phyloP scores from a whole-genome alignment of 2,888 invertebrate species.

The Hypselothyrea guttata region DNA sequence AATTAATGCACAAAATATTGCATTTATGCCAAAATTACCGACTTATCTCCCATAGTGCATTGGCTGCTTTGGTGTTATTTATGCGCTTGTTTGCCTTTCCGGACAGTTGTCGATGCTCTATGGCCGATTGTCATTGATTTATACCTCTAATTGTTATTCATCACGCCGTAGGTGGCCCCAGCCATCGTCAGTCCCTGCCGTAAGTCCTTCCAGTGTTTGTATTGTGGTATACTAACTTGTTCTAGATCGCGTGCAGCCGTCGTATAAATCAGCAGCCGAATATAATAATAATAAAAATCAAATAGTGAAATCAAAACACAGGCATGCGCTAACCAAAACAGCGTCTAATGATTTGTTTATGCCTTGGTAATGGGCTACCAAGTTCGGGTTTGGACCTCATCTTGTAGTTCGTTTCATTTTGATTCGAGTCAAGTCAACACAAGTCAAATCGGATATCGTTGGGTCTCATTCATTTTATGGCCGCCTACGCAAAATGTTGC shows the following conservation, averaged over 20 bases:
- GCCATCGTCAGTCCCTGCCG: constrained; percentile 5
- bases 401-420: constrained; percentile 37
- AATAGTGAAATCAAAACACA: constrained; percentile 7
- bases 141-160: constrained; percentile 71
- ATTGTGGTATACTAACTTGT: constrained; percentile 27
- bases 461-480: constrained; percentile 46
- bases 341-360: constrained; percentile 67
- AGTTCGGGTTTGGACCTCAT: constrained; percentile 16
- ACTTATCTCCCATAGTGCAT: too few species aligned
- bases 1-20: too few species aligned
- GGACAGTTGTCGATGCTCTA: constrained; percentile 36
- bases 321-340: constrained; percentile 23
- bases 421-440: neutral
- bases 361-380: constrained; percentile 57
- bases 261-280: constrained; percentile 54
- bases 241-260: constrained; percentile 66
- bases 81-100: constrained; percentile 62
- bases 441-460: constrained; percentile 27
- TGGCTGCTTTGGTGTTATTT: constrained; percentile 45
- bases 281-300: constrained; percentile 7
- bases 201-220: constrained; percentile 21
- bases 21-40: too few species aligned
- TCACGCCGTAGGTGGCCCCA: constrained; percentile 65
- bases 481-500: constrained; percentile 60
- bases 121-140: constrained; percentile 65